phyloP scores from a whole-genome alignment of 2,888 invertebrate genomes.

The Tenthredo livida region DNA sequence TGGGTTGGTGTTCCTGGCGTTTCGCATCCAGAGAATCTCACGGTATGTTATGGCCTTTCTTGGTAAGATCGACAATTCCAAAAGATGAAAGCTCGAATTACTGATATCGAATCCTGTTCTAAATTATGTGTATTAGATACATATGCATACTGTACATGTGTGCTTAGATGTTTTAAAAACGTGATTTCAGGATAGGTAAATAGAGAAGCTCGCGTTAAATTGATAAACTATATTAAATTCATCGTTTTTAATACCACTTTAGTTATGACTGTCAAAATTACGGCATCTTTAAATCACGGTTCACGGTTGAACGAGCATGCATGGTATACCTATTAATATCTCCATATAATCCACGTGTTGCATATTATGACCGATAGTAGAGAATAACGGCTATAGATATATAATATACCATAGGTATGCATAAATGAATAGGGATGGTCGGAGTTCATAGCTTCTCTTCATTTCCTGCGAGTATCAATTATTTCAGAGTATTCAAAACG shows the following conservation, averaged over 20 bases:
- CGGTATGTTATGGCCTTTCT: too few species aligned
- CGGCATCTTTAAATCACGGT: background rate
- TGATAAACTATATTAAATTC: background rate
- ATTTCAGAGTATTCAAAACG: background rate
- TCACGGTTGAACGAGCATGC: background rate
- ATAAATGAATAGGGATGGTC: background rate
- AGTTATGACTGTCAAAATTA: background rate
- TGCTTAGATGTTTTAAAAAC: background rate
- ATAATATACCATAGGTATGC: background rate
- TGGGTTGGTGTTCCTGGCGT: too few species aligned
- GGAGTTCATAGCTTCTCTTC: background rate
- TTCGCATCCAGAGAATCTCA: too few species aligned
- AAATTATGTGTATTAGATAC: background rate
- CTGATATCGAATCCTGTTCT: too few species aligned
- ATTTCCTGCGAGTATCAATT: background rate
- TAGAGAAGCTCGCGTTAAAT: background rate
- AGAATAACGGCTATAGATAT: background rate
- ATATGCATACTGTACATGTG: background rate
- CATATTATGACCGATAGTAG: background rate
- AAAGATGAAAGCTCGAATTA: too few species aligned
- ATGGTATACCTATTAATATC: conserved; percentile 13
- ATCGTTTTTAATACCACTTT: background rate
- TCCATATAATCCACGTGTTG: conserved; percentile 25
- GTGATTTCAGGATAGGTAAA: too few species aligned
- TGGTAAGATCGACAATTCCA: too few species aligned